These are phyloP conservation scores for Scartelaos histophorus DNA, from an alignment of 2,113 vertebrate species.

Conservation along the genomic window DNA sequence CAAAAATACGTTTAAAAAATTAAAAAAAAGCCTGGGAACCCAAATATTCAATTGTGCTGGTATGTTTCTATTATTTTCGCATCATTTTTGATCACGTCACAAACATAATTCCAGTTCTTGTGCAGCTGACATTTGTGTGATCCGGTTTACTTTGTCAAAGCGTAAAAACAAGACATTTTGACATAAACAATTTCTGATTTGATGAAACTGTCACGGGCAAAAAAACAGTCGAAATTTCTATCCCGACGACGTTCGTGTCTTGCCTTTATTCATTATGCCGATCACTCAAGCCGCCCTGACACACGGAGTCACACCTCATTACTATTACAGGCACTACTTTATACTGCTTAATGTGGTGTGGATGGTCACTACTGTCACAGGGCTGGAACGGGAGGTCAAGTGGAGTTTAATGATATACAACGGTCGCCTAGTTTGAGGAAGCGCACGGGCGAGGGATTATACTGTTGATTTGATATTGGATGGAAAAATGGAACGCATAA, in stretches of 20 bases:
- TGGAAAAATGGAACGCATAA: no score
- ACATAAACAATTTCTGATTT: constrained; percentile 27
- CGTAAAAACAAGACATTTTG: background rate
- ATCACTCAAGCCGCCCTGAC: constrained; percentile 66
- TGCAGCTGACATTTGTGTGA: no score
- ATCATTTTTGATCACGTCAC: background rate
- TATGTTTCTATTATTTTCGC: background rate
- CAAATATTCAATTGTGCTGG: no score
- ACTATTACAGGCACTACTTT: constrained; percentile 36
- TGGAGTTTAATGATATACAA: constrained; percentile 3
- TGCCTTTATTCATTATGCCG: constrained; percentile 57
- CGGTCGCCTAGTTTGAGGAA: background rate
- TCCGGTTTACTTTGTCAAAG: background rate
- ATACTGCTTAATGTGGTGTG: constrained; percentile 47
- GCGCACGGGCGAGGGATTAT: background rate
- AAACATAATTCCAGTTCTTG: background rate
- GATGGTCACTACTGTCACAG: constrained; percentile 23
- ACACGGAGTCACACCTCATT: constrained; percentile 64
- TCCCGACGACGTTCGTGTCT: constrained; percentile 19
- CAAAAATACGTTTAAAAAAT: no score
- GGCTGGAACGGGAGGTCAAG: background rate
- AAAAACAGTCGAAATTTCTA: constrained; percentile 11
- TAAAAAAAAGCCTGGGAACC: no score
- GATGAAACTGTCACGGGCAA: background rate
- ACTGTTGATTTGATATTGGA: background rate